Evolutionary conservation across 2,888 invertebrate genomes (phyloP).

Genomic region (Sinhomidia bicolor): DNA sequence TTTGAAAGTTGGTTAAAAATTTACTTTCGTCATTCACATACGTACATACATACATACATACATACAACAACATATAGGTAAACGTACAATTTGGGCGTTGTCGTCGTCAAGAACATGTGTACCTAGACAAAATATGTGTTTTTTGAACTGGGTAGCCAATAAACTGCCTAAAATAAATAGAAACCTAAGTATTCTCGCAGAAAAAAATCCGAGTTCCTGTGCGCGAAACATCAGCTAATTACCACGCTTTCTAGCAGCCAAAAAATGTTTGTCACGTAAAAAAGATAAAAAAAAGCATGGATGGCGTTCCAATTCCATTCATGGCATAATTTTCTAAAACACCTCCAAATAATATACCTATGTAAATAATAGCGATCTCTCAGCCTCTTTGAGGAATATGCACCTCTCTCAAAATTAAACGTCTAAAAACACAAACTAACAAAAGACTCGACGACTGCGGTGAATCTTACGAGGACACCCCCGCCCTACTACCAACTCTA

Average conservation of each 20-base stretch:
- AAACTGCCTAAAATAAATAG: not conserved
- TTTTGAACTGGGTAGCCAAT: no score
- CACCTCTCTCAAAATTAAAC: no score
- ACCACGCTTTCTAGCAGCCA: not conserved
- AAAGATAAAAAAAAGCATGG: slow-evolving; percentile 10
- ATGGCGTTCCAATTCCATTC: not conserved
- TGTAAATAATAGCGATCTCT: no score
- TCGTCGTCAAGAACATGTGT: no score
- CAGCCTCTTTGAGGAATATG: no score
- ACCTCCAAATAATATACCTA: no score
- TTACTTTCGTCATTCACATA: not conserved
- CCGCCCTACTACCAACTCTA: no score
- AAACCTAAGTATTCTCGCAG: no score
- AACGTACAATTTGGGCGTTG: not conserved
- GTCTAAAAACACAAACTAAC: no score
- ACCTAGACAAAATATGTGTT: no score
- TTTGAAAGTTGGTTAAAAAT: not conserved
- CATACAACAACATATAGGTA: no score
- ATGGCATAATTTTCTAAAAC: not conserved
- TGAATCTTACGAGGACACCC: not conserved
- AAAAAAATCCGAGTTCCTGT: not conserved
- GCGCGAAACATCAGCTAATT: not conserved
- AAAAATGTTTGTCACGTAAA: not conserved
- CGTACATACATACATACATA: no score
- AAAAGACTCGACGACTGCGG: not conserved